These are phyloP conservation scores for Pentamera pediparva DNA, from an alignment of 53 echinoderm and acorn worm species.

Conservation along the genomic window DNA sequence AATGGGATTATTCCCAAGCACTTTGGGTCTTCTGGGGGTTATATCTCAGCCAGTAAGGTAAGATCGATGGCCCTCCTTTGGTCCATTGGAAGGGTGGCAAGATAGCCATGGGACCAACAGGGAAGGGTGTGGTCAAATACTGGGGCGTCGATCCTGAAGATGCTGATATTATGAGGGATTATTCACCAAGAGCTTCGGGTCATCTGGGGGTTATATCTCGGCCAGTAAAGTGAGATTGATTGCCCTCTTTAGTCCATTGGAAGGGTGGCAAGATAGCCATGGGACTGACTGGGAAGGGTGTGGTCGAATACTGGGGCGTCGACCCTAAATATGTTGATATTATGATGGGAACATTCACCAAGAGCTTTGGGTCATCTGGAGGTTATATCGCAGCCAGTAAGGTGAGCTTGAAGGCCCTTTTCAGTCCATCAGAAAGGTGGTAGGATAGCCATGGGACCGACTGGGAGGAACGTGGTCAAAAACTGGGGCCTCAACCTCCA, in stretches of 20 bases:
- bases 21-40: slow-evolving; percentile 89
- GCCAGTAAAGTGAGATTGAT: slow-evolving; percentile 61
- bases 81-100: no score
- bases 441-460: slow-evolving; percentile 72
- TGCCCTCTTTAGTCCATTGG: no score
- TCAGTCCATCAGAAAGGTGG: no score
- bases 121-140: slow-evolving; percentile 86
- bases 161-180: slow-evolving; percentile 95
- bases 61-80: no score
- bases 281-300: slow-evolving; percentile 76
- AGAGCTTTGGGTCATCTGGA: slow-evolving; percentile 91
- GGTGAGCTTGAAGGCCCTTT: slow-evolving; percentile 67
- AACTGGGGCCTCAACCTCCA: slow-evolving; percentile 76
- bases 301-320: slow-evolving; percentile 79
- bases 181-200: slow-evolving; percentile 98
- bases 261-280: no score
- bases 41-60: slow-evolving; percentile 81
- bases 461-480: slow-evolving; percentile 79
- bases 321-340: slow-evolving; percentile 86
- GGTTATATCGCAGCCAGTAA: slow-evolving; percentile 82
- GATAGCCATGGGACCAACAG: slow-evolving; percentile 72
- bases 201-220: slow-evolving; percentile 87
- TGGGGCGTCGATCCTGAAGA: slow-evolving; percentile 78
- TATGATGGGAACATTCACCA: slow-evolving; percentile 99
- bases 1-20: slow-evolving; percentile 99